Evolutionary conservation across 2,113 vertebrate species (phyloP).

Genomic region (Axis porcinus): DNA sequence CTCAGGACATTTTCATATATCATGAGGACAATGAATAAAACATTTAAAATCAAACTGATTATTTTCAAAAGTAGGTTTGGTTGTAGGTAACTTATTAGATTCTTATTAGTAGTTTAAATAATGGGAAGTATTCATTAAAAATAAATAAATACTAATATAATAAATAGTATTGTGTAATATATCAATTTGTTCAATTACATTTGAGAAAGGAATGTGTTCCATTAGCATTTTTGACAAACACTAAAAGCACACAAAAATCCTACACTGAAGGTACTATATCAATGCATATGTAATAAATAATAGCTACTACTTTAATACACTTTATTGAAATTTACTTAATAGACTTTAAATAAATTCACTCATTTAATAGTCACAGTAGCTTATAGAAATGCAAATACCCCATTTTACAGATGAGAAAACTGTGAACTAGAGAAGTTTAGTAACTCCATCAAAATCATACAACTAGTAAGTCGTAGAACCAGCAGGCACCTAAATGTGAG

Average conservation of each 20-base stretch:
- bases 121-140: neutral
- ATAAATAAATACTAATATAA: neutral
- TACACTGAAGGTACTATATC: neutral
- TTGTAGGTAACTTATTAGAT: constrained; percentile 8
- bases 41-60: neutral
- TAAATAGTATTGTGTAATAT: neutral
- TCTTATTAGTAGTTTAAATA: constrained; percentile 2
- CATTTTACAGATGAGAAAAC: constrained; percentile 29
- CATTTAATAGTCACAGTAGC: neutral
- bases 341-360: neutral
- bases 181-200: neutral
- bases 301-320: neutral
- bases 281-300: neutral
- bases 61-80: neutral
- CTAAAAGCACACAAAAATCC: neutral
- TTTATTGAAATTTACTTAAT: constrained; percentile 19
- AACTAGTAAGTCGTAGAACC: neutral
- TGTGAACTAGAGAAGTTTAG: neutral
- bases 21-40: neutral
- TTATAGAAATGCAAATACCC: neutral
- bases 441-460: neutral
- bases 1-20: neutral
- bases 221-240: neutral
- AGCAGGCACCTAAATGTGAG: neutral
- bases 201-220: neutral